Base-by-base conservation (phyloP, 2,797 vertebrate species). In the Staurois parvus region DNA sequence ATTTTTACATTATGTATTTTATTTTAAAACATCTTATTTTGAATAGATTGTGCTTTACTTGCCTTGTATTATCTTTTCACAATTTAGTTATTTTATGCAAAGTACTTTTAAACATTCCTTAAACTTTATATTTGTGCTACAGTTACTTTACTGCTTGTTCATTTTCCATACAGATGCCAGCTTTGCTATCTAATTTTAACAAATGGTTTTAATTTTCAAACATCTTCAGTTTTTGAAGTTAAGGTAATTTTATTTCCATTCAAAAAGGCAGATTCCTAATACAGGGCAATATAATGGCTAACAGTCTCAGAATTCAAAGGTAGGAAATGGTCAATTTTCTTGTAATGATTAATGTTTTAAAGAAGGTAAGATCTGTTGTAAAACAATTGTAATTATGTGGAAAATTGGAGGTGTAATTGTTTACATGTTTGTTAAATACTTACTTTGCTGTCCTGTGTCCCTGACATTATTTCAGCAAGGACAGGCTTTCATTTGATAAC, bases 281-380 rank as follows among this genome's bases (percentile, higher is more conserved):
- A 15, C 30, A 76, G 8, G 28, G n/a, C 28, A 26, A 76, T 76
- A 28, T 48, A 28, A 56, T 76, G 17, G 26, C 32, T 75, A 52
- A 10, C 42, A 52, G 28, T 76, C 29, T 26, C 45, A 48, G 11
- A 11, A 19, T 75, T 45, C 24, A 75, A 26, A 52, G 26, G 12
- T 76, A 76, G 45, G 73, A 52, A 76, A 76, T 56, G 28, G 52
- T 29, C 45, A 9, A 15, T 76, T 76, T 29, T 29, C 24, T 76
- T 30, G 29, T 48, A 19, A 21, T 52, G 29, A 26, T 13, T 56
- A 21, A 56, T 76, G 29, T 9, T n/a, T 15, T 68, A 32, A 32
- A 68, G 66, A 29, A 30, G 26, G 28, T 68, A 68, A 17, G 28
- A 68, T 68, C 12, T 68, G 13, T 67, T 68, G 28, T 13, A 29